A percentile compares a stretch with the other conserved stretches of the same genome.
These are phyloP conservation scores for Anisognathus igniventris DNA, from an alignment of 2,797 vertebrate genomes.

Conservation along the genomic window DNA sequence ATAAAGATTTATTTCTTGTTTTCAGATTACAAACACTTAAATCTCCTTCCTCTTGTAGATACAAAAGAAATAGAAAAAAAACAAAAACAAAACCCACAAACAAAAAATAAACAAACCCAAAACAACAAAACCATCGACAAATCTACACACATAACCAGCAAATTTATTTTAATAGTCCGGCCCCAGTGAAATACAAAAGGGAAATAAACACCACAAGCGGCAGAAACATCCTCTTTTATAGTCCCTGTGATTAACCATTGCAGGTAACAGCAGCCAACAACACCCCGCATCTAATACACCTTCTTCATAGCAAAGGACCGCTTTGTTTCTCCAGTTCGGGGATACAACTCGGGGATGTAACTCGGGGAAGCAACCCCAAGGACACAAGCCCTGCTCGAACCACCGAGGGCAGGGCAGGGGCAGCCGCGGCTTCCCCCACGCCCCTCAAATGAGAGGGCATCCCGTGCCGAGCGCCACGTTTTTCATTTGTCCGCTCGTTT, in stretches of 20 bases:
- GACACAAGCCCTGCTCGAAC: not conserved
- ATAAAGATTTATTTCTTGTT: not conserved
- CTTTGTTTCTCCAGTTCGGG: not conserved
- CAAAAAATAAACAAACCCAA: not conserved
- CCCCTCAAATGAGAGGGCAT: not conserved
- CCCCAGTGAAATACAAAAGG: not conserved
- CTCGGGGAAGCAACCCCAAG: not conserved
- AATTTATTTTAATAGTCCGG: not conserved
- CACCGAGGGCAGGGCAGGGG: not conserved
- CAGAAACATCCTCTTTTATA: not conserved
- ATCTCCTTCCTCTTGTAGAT: not conserved
- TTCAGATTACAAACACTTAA: not conserved
- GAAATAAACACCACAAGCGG: not conserved
- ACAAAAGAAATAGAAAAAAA: not conserved
- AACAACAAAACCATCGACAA: not conserved
- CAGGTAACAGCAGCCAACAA: not conserved
- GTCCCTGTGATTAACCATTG: not conserved
- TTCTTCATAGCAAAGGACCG: not conserved
- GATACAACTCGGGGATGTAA: not conserved
- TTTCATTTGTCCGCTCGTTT: fast-evolving
- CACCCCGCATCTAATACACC: not conserved
- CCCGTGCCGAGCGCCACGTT: fast-evolving
- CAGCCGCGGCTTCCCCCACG: not conserved
- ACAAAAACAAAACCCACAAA: not conserved
- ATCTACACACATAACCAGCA: not conserved